A percentile compares a stretch with the other conserved stretches of the same genome.
phyloP scores from a whole-genome alignment of 2,888 invertebrate genomes.

The Erpobdella octoculata region DNA sequence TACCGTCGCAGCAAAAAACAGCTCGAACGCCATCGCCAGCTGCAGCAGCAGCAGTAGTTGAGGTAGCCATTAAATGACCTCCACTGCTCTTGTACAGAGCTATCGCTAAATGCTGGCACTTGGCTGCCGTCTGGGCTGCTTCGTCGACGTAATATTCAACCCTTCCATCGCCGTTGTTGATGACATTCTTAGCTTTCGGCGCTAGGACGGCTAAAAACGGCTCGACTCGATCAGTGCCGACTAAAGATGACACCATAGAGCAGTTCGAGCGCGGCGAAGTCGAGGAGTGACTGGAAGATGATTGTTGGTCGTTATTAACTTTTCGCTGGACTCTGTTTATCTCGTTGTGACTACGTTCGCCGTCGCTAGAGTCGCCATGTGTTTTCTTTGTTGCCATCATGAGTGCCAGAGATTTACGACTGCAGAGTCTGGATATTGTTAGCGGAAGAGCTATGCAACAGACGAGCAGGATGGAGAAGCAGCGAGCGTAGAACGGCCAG shows the following conservation, averaged over 20 bases:
- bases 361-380: neutral
- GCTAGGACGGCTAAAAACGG: neutral
- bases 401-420: neutral
- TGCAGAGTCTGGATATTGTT: neutral
- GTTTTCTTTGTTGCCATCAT: neutral
- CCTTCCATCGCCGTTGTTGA: neutral
- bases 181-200: neutral
- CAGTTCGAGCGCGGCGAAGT: neutral
- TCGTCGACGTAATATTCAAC: neutral
- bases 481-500: constrained; percentile 6
- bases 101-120: neutral
- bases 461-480: neutral
- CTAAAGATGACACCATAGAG: neutral
- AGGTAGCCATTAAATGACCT: neutral
- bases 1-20: too few species aligned
- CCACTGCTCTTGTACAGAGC: neutral
- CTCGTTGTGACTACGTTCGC: neutral
- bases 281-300: neutral
- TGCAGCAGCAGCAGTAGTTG: too few species aligned
- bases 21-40: neutral
- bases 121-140: neutral
- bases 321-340: too few species aligned
- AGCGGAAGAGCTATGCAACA: neutral
- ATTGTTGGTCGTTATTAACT: neutral
- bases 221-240: neutral